These are phyloP conservation scores for Hirtodrosophila histrioides DNA, from an alignment of 2,888 invertebrate species.

Conservation along the genomic window DNA sequence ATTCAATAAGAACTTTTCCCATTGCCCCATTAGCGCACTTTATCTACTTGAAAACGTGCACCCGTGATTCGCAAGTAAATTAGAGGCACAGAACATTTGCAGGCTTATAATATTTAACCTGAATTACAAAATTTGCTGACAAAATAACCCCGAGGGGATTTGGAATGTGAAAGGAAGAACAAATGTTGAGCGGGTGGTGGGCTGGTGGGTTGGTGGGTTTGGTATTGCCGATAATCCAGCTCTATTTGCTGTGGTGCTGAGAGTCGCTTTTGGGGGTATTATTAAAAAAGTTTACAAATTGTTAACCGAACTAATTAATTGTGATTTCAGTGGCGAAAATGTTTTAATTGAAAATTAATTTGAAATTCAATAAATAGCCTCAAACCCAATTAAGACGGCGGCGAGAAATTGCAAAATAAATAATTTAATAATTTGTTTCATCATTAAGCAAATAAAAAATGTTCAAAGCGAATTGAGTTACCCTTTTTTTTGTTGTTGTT, in stretches of 20 bases:
- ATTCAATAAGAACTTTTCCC: constrained; percentile 14
- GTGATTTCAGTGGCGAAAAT: constrained; percentile 64
- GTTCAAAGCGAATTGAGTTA: constrained; percentile 19
- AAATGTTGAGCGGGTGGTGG: constrained; percentile 8
- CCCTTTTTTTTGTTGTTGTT: constrained; percentile 24
- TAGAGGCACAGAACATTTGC: constrained; percentile 5
- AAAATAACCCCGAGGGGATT: constrained; percentile 19
- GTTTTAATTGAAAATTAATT: constrained; percentile 64
- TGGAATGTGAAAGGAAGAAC: constrained; percentile 17
- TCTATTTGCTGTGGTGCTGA: constrained; percentile 7
- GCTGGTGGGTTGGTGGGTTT: not conserved
- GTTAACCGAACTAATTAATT: constrained; percentile 64
- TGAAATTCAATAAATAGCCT: constrained; percentile 59
- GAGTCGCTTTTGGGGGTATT: constrained; percentile 13
- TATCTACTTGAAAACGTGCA: constrained; percentile 1
- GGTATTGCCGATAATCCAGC: constrained; percentile 39
- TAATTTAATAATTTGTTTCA: constrained; percentile 59
- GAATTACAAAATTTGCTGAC: constrained; percentile 31
- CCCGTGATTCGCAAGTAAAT: constrained; percentile 15
- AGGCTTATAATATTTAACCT: constrained; percentile 19
- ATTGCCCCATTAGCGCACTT: not conserved
- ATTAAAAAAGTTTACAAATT: constrained; percentile 33
- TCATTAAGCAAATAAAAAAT: constrained; percentile 51
- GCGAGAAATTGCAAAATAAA: constrained; percentile 44
- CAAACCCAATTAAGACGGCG: constrained; percentile 58